phyloP scores from a whole-genome alignment of 2,113 vertebrate genomes.

The Alexandromys fortis region DNA sequence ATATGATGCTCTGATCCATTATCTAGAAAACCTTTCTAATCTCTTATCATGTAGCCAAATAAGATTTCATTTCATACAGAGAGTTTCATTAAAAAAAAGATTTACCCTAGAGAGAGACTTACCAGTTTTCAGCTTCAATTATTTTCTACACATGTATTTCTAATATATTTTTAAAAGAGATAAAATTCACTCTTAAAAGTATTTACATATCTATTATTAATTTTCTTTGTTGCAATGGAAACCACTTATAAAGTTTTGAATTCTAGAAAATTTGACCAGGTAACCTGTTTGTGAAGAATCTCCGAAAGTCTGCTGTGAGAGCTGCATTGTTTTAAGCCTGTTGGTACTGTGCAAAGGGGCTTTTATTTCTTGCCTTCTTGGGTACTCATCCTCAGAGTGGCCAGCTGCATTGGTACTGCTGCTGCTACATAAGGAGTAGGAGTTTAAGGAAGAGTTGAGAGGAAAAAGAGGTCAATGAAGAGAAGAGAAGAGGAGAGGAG shows the following conservation, averaged over 20 bases:
- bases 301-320: no score
- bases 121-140: not conserved
- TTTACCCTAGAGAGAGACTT: not conserved
- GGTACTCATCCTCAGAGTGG: not conserved
- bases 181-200: not conserved
- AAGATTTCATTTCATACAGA: not conserved
- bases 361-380: not conserved
- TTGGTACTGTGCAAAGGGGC: not conserved
- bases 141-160: not conserved
- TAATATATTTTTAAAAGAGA: not conserved
- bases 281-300: not conserved
- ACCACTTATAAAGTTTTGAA: not conserved
- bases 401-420: not conserved
- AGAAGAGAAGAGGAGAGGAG: no score
- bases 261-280: not conserved
- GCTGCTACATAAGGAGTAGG: no score
- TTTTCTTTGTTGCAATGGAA: not conserved
- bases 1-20: not conserved
- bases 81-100: not conserved
- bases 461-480: not conserved
- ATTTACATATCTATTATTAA: not conserved
- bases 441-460: not conserved
- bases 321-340: not conserved
- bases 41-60: not conserved
- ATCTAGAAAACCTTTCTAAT: not conserved